Conservation (phyloP, 2,888 invertebrate genomes). For the Belgica antarctica region DNA sequence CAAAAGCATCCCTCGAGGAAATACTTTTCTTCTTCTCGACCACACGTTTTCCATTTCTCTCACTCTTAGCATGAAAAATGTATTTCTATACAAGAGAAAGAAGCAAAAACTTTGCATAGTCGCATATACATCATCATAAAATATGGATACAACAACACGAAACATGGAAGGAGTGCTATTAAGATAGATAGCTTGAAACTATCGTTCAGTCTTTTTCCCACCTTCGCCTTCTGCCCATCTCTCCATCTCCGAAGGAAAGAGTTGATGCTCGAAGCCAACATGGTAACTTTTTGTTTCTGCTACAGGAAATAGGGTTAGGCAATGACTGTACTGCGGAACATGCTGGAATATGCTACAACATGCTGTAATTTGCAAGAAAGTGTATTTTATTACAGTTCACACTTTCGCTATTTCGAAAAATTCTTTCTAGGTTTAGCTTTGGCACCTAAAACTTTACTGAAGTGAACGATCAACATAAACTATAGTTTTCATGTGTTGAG, state of each 20-base stretch:
- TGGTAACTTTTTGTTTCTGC: slow-evolving; percentile 12
- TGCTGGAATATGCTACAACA: slow-evolving; percentile 15
- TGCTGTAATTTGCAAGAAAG: too few relatives aligned
- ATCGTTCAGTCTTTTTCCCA: slow-evolving; percentile 30
- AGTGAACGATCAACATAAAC: too few relatives aligned
- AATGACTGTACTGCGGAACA: background rate
- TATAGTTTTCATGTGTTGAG: too few relatives aligned
- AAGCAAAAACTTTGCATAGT: slow-evolving; percentile 1
- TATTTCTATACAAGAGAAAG: background rate
- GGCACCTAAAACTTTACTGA: too few relatives aligned
- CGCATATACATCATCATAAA: slow-evolving; percentile 42
- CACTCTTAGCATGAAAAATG: slow-evolving; percentile 7
- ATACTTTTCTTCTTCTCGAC: slow-evolving; percentile 15
- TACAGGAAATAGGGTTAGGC: too few relatives aligned
- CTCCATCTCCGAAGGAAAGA: background rate
- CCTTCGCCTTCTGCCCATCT: background rate
- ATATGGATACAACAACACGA: slow-evolving; percentile 26
- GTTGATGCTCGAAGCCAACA: slow-evolving; percentile 22
- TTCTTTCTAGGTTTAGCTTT: too few relatives aligned
- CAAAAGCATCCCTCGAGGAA: background rate
- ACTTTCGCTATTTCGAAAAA: too few relatives aligned
- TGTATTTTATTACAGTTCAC: too few relatives aligned
- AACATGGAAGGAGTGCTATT: slow-evolving; percentile 32
- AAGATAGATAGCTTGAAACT: slow-evolving; percentile 41
- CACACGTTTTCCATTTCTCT: background rate